These are phyloP conservation scores for Calephelis virginiensis DNA, from an alignment of 1,140 invertebrate species.

Conservation along the genomic window DNA sequence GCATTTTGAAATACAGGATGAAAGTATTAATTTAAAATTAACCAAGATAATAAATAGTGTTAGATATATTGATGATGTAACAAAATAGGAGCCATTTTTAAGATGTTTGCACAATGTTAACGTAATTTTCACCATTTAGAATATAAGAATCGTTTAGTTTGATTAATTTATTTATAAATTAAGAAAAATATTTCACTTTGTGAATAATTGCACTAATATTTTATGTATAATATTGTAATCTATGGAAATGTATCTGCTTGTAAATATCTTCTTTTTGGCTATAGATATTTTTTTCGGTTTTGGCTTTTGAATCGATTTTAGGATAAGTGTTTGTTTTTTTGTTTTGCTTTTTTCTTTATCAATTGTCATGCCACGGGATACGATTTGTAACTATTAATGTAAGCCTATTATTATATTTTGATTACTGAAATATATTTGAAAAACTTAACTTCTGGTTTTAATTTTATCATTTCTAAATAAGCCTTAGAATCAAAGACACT, in stretches of 20 bases:
- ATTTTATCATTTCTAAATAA: slow-evolving; percentile 23
- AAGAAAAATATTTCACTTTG: slow-evolving; percentile 49
- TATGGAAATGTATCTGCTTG: slow-evolving; percentile 59
- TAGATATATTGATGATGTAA: slow-evolving; percentile 49
- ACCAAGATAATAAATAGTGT: slow-evolving; percentile 68
- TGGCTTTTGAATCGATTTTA: slow-evolving; percentile 33
- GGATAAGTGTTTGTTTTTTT: slow-evolving; percentile 13
- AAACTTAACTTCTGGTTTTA: slow-evolving; percentile 57
- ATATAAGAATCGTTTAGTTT: slow-evolving; percentile 43
- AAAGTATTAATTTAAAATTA: slow-evolving; percentile 63
- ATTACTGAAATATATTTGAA: slow-evolving; percentile 77
- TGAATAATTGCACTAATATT: slow-evolving; percentile 66
- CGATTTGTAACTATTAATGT: slow-evolving; percentile 76
- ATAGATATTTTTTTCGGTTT: slow-evolving; percentile 29
- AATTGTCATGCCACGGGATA: slow-evolving; percentile 55
- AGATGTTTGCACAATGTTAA: slow-evolving; percentile 61
- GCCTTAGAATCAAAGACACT: too few species aligned
- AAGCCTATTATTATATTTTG: slow-evolving; percentile 79
- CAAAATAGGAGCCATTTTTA: slow-evolving; percentile 39
- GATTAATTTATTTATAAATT: slow-evolving; percentile 47
- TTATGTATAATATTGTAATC: slow-evolving; percentile 60
- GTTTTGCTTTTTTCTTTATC: slow-evolving; percentile 35
- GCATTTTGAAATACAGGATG: slow-evolving; percentile 59
- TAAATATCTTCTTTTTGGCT: slow-evolving; percentile 49
- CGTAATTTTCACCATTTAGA: slow-evolving; percentile 51